Evolutionary conservation across 2,888 invertebrate species (phyloP).

Genomic region (Yponomeuta cagnagella): DNA sequence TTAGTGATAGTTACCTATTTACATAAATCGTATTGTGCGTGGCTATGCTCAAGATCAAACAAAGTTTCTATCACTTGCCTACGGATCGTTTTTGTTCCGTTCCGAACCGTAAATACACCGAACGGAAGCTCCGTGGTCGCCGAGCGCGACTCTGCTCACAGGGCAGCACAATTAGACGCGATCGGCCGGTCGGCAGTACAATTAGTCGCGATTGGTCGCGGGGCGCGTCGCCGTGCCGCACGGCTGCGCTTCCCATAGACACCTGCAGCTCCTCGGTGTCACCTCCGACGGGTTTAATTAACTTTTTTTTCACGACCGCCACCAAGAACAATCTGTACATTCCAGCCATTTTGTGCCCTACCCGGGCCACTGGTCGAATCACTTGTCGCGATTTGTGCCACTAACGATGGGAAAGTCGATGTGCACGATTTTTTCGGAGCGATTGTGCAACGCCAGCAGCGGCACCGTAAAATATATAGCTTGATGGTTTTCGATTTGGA

Average conservation of each 20-base stretch:
- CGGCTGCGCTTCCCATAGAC: conserved; percentile 72
- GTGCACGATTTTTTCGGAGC: conserved; percentile 4
- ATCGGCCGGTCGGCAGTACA: conserved; percentile 26
- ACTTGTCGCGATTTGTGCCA: background rate
- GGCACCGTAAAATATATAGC: background rate
- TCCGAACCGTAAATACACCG: too few species aligned
- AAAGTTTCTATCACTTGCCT: too few species aligned
- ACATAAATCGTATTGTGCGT: too few species aligned
- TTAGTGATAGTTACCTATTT: too few species aligned
- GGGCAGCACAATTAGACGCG: conserved; percentile 6
- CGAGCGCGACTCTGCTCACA: too few species aligned
- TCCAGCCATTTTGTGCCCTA: conserved; percentile 31
- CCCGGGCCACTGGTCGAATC: background rate
- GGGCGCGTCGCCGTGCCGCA: conserved; percentile 65
- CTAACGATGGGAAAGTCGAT: conserved; percentile 4
- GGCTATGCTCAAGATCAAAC: too few species aligned
- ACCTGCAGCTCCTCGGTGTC: conserved; percentile 48
- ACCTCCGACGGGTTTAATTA: conserved; percentile 55
- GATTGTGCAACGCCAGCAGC: conserved; percentile 5
- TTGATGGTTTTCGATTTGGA: background rate
- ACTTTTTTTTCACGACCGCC: conserved; percentile 52
- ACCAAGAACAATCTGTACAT: conserved; percentile 50
- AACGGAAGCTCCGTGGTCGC: too few species aligned
- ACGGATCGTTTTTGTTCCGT: too few species aligned
- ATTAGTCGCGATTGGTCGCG: conserved; percentile 71